Conservation (phyloP, 2,797 vertebrate species). For the Cryptoprocta ferox region DNA sequence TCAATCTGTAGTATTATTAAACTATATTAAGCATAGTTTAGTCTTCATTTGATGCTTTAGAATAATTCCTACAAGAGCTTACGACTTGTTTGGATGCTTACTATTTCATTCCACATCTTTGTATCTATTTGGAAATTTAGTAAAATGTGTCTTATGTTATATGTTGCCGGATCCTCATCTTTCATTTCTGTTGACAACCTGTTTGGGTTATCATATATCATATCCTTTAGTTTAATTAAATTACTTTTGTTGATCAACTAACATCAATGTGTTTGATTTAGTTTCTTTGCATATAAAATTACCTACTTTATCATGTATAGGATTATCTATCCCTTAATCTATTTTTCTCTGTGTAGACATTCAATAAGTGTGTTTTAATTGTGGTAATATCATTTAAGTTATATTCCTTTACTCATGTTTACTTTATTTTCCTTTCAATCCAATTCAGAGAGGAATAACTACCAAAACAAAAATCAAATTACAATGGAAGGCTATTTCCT, state of each 20-base stretch:
- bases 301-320: neutral
- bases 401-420: neutral
- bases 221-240: slow-evolving; percentile 27
- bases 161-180: neutral
- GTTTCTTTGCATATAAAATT: slow-evolving; percentile 10
- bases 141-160: neutral
- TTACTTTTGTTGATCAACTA: neutral
- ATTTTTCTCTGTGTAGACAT: slow-evolving; percentile 14
- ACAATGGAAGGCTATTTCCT: neutral
- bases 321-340: neutral
- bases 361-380: slow-evolving; percentile 29
- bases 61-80: neutral
- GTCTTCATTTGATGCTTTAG: slow-evolving; percentile 43
- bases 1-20: neutral
- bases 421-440: slow-evolving; percentile 43
- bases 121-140: neutral
- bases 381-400: neutral
- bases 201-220: neutral
- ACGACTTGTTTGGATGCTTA: neutral
- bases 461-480: slow-evolving; percentile 37
- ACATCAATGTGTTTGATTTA: neutral
- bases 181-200: neutral
- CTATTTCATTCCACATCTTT: neutral
- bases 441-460: neutral
- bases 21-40: neutral